Conservation (phyloP, 2,888 invertebrate species). For the Frankliniella fusca region DNA sequence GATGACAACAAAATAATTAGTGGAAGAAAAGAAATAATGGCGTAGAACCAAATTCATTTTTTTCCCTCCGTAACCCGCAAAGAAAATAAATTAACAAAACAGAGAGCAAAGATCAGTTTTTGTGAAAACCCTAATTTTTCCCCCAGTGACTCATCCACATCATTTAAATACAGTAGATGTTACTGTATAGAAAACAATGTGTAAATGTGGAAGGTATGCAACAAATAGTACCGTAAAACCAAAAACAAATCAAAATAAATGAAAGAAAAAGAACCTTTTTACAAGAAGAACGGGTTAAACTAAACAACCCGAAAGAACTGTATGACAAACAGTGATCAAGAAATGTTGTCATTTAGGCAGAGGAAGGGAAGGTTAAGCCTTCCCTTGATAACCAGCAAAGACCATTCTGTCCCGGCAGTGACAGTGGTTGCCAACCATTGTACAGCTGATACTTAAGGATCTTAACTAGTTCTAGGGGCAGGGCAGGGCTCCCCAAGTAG, state of each 20-base stretch:
- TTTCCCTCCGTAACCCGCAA: too few relatives aligned
- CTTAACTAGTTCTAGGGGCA: not conserved
- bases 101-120: too few relatives aligned
- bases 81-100: too few relatives aligned
- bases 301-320: not conserved
- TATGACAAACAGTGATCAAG: not conserved
- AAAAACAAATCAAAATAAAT: not conserved
- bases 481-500: not conserved
- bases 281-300: not conserved
- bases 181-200: not conserved
- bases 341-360: constrained; percentile 29
- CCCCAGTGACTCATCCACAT: not conserved
- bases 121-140: not conserved
- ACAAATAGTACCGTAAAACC: not conserved
- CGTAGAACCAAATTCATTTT: not conserved
- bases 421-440: not conserved
- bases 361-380: not conserved
- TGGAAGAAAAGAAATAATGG: not conserved
- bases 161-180: not conserved
- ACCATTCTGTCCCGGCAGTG: not conserved
- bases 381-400: not conserved
- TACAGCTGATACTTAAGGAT: too few relatives aligned
- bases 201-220: constrained; percentile 6
- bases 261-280: not conserved
- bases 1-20: not conserved